A percentile compares a stretch with the other conserved stretches of the same genome.
phyloP scores from a whole-genome alignment of 1,140 invertebrate genomes.

The Aphis gossypii region DNA sequence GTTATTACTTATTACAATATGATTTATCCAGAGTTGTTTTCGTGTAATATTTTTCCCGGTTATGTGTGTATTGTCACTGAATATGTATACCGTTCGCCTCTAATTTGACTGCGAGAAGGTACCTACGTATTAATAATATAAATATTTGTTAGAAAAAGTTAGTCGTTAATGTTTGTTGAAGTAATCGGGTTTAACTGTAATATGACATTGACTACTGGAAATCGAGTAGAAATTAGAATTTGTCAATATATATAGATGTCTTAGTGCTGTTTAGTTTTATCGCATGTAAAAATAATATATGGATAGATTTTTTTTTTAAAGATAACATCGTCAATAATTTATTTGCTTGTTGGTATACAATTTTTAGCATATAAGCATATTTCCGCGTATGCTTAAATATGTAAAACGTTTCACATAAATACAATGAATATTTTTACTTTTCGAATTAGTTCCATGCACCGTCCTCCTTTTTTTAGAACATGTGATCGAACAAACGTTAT shows the following conservation, averaged over 20 bases:
- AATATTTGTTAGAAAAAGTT: not conserved
- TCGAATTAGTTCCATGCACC: not conserved
- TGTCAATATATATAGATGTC: not conserved
- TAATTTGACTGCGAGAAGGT: not conserved
- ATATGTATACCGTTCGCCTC: too few species aligned
- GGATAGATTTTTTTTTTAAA: not conserved
- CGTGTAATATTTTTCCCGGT: not conserved
- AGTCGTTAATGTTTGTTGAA: not conserved
- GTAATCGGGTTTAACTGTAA: not conserved
- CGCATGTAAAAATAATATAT: not conserved
- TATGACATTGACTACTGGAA: not conserved
- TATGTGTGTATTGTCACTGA: not conserved
- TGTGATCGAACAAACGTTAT: constrained; percentile 26
- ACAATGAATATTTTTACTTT: not conserved
- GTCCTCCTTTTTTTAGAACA: not conserved
- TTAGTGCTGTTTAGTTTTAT: not conserved
- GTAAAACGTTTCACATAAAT: not conserved
- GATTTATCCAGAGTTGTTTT: not conserved
- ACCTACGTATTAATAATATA: too few species aligned
- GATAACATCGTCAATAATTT: not conserved
- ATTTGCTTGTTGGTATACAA: not conserved
- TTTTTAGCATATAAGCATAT: not conserved
- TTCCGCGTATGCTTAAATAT: not conserved
- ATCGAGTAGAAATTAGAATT: not conserved
- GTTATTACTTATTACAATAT: not conserved